Base-by-base conservation (phyloP, 2,797 vertebrate genomes). In the Lutjanus argentimaculatus region DNA sequence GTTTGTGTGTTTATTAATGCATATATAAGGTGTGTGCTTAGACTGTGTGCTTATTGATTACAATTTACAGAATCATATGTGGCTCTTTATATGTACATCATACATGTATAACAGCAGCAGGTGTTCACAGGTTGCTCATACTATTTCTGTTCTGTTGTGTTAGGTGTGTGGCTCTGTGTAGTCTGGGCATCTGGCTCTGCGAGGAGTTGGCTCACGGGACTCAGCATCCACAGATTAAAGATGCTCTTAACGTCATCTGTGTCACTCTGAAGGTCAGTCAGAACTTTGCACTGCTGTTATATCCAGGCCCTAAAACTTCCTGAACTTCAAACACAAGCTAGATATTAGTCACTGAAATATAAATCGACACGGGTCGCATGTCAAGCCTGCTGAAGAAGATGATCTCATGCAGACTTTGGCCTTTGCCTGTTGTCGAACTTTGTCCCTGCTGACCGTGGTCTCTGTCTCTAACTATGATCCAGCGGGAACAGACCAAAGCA, bases 81-180 rank as follows among this genome's bases (percentile, higher is more conserved):
- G 2, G 0, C 19, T 75, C 1, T 46, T 10, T 53, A 1, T 13
- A 7, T 57, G 5, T 51, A 16, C 61, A 36, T 56, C 70, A 6
- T 62, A 7, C 15, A n/a, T 77, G 22, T 36, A 11, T 52, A 25
- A 68, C 52, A 61, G 15, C 7, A 59, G 49, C 9, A 9, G 17
- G 8, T 58, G 48, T 62, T 62, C 8, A 53, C 4, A 46, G 19
- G 6, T 53, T 66, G 10, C 3, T 82, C 11, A 6, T 8, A 7
- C 19, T 77, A 0, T 63, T 0, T 56, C 6, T 64, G 15, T 75
- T 66, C 51, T 67, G 14, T 48, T 92, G 45, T 7, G 16, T 62
- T 92, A 99, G 98, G 87, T 99, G 98, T 92, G 98, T 99, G 91
- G 98, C 98, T 51, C 95, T 99, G 90, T 99, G 98, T 91, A 99